phyloP scores from a whole-genome alignment of 2,113 vertebrate genomes.

The Euleptes europaea region DNA sequence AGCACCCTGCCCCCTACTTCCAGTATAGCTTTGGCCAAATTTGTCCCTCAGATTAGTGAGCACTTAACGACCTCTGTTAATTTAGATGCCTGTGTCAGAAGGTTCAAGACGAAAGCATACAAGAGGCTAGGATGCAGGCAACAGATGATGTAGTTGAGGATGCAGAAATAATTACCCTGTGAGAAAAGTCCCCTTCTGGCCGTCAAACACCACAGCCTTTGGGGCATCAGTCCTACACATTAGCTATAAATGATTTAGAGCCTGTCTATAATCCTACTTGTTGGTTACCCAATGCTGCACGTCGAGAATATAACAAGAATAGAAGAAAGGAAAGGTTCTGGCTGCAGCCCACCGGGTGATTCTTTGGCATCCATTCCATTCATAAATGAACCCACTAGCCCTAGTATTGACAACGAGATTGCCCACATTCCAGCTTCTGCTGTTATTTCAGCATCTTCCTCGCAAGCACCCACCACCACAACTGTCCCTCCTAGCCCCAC shows the following conservation, averaged over 20 bases:
- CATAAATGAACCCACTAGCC: conserved; percentile 97
- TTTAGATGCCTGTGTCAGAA: conserved; percentile 66
- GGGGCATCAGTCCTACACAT: conserved; percentile 89
- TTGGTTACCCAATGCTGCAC: conserved; percentile 94
- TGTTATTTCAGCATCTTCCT: conserved; percentile 83
- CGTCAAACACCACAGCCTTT: conserved; percentile 80
- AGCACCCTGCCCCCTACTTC: conserved; percentile 71
- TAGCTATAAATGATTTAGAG: conserved; percentile 86
- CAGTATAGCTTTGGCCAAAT: conserved; percentile 65
- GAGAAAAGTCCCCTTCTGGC: conserved; percentile 81
- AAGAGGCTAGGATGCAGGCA: conserved; percentile 54
- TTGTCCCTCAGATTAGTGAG: conserved; percentile 57
- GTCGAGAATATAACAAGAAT: conserved; percentile 87
- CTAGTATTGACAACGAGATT: conserved; percentile 88
- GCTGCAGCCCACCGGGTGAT: conserved; percentile 83
- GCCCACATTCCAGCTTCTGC: conserved; percentile 86
- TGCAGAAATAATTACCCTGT: conserved; percentile 78
- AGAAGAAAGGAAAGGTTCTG: conserved; percentile 82
- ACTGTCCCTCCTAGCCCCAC: conserved; percentile 86
- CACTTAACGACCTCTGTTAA: conserved; percentile 71
- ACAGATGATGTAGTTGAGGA: conserved; percentile 54
- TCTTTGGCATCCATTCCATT: conserved; percentile 97
- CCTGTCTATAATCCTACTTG: conserved; percentile 79
- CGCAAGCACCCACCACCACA: conserved; percentile 78
- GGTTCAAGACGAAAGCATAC: conserved; percentile 65